These are phyloP conservation scores for Daboia siamensis DNA, from an alignment of 2,113 vertebrate species.

Conservation along the genomic window DNA sequence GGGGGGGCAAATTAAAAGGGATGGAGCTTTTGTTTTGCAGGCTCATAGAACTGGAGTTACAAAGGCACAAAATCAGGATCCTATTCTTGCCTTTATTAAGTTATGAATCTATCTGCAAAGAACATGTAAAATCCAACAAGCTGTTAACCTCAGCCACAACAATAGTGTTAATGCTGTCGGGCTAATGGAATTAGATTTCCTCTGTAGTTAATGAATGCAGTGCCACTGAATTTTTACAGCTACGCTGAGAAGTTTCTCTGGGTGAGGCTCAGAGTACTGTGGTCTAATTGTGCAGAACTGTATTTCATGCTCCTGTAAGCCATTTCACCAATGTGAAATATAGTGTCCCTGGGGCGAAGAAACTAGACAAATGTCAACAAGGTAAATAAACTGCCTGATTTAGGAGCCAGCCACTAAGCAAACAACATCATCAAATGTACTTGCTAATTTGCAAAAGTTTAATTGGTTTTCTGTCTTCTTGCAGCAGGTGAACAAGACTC, in stretches of 20 bases:
- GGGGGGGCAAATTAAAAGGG: constrained; percentile 33
- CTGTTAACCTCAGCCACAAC: constrained; percentile 25
- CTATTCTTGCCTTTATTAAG: constrained; percentile 55
- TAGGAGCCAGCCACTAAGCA: constrained; percentile 44
- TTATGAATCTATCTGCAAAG: constrained; percentile 50
- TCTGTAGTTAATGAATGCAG: constrained; percentile 59
- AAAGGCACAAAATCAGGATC: constrained; percentile 44
- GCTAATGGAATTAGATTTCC: constrained; percentile 54
- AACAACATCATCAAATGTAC: constrained; percentile 45
- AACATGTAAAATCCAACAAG: constrained; percentile 50
- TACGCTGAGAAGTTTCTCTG: constrained; percentile 44
- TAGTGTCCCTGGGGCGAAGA: constrained; percentile 13
- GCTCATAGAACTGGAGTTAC: constrained; percentile 37
- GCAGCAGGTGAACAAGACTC: constrained; percentile 26
- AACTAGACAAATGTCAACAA: constrained; percentile 34
- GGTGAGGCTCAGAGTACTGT: constrained; percentile 33
- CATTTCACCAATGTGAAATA: constrained; percentile 42
- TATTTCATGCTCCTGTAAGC: constrained; percentile 38
- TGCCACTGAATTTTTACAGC: constrained; percentile 59
- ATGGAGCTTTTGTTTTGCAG: constrained; percentile 27
- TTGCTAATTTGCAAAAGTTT: constrained; percentile 38
- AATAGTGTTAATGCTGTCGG: constrained; percentile 37
- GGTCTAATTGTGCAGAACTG: constrained; percentile 39
- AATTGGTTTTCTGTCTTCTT: constrained; percentile 49
- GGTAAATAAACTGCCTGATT: constrained; percentile 46